Evolutionary conservation across 2,888 invertebrate genomes (phyloP).

Genomic region (Papilio demoleus): DNA sequence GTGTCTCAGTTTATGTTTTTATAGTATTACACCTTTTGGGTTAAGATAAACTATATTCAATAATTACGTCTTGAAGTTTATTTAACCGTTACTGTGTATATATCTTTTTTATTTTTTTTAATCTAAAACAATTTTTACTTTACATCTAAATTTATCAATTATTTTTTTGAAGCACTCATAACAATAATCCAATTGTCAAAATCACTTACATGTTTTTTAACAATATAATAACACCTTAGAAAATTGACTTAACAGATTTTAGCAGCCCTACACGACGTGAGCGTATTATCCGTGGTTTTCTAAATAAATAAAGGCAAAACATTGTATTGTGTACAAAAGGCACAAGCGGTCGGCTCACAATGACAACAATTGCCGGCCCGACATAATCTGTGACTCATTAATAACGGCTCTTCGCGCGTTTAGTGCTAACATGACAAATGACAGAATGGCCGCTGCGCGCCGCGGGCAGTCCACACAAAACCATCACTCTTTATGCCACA

Average conservation of each 20-base stretch:
- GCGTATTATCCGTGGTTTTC: slow-evolving; percentile 46
- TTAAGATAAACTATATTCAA: slow-evolving; percentile 69
- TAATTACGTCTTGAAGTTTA: slow-evolving; percentile 66
- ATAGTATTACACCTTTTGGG: slow-evolving; percentile 76
- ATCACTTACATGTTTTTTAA: background rate
- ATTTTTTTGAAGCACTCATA: too few relatives aligned
- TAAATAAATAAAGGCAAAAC: slow-evolving; percentile 51
- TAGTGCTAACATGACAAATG: slow-evolving; percentile 83
- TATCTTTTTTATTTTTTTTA: slow-evolving; percentile 39
- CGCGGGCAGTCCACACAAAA: slow-evolving; percentile 66
- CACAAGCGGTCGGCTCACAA: slow-evolving; percentile 51
- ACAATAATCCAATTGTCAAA: background rate
- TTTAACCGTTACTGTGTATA: slow-evolving; percentile 40
- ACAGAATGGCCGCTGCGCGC: slow-evolving; percentile 60
- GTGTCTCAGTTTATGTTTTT: slow-evolving; percentile 77
- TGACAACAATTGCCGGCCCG: slow-evolving; percentile 66
- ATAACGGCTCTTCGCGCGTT: slow-evolving; percentile 79
- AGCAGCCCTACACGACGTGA: slow-evolving; percentile 32
- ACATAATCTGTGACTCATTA: slow-evolving; percentile 78
- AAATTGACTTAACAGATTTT: slow-evolving; percentile 31
- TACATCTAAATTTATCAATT: too few relatives aligned
- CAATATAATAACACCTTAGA: slow-evolving; percentile 23
- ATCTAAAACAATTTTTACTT: too few relatives aligned
- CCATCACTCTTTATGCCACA: slow-evolving; percentile 62
- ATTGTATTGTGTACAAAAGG: slow-evolving; percentile 42